These are phyloP conservation scores for Drosophila lutescens DNA, from an alignment of 2,888 invertebrate species.

Conservation along the genomic window DNA sequence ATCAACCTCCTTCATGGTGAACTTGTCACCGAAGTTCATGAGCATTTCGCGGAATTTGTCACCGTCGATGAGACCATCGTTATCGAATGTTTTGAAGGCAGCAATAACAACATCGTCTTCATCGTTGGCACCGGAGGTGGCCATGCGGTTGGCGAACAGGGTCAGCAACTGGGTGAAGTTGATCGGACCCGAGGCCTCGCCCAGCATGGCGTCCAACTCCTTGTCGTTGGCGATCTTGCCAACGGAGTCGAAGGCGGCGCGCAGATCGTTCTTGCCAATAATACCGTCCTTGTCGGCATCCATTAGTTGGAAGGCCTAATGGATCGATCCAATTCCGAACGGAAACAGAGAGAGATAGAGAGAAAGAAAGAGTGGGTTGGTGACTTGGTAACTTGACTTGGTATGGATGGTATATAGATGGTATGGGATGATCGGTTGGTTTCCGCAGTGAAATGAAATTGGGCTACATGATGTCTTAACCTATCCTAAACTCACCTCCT, in stretches of 20 bases:
- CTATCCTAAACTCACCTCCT: constrained; percentile 88
- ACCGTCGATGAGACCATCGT: constrained; percentile 94
- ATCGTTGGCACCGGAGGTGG: constrained; percentile 93
- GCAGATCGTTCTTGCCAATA: constrained; percentile 94
- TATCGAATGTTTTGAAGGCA: constrained; percentile 96
- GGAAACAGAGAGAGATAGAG: constrained; percentile 39
- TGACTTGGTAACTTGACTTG: constrained; percentile 68
- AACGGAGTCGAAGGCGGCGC: constrained; percentile 95
- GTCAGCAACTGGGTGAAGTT: constrained; percentile 97
- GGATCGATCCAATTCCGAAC: constrained; percentile 19
- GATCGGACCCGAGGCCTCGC: constrained; percentile 95
- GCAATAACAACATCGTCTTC: constrained; percentile 96
- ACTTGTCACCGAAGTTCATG: constrained; percentile 97
- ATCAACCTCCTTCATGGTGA: constrained; percentile 93
- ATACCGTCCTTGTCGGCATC: constrained; percentile 97
- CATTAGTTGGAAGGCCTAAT: constrained; percentile 96
- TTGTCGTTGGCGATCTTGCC: constrained; percentile 95
- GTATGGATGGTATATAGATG: constrained; percentile 26
- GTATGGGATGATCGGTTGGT: constrained; percentile 26
- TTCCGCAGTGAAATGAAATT: constrained; percentile 5
- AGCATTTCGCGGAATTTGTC: constrained; percentile 95
- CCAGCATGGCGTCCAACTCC: constrained; percentile 95
- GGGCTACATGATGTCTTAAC: background rate
- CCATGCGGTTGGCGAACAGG: constrained; percentile 96
- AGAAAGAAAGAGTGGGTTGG: constrained; percentile 74